Conservation (phyloP, 2,888 invertebrate species). For the Branchellion lobata region DNA sequence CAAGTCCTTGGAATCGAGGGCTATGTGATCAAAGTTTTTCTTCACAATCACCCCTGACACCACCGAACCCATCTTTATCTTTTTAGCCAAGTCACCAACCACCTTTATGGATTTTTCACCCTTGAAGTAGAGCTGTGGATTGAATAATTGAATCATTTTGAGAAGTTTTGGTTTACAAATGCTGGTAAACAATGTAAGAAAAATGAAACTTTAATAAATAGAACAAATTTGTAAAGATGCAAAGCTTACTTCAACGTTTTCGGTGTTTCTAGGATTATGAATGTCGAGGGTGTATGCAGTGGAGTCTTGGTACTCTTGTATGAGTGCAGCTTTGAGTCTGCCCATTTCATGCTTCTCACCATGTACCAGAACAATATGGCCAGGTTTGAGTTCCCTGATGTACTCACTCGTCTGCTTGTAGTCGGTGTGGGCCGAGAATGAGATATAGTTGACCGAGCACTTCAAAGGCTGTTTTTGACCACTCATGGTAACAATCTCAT, state of each 20-base stretch:
- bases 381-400: constrained; percentile 86
- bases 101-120: constrained; percentile 97
- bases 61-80: constrained; percentile 75
- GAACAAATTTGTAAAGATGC: too few species aligned
- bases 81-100: constrained; percentile 86
- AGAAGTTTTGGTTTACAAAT: too few species aligned
- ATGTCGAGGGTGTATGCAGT: constrained; percentile 77
- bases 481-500: constrained; percentile 89
- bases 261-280: constrained; percentile 94
- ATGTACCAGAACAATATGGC: constrained; percentile 93
- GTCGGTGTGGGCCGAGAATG: constrained; percentile 98
- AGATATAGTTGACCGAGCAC: constrained; percentile 98
- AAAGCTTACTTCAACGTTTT: constrained; percentile 72
- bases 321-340: constrained; percentile 86
- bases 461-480: constrained; percentile 93
- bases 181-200: too few species aligned
- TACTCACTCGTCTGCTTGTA: constrained; percentile 97
- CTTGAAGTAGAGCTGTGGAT: constrained; percentile 75
- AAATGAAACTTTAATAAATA: too few species aligned
- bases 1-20: constrained; percentile 85
- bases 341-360: constrained; percentile 99
- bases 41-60: constrained; percentile 92
- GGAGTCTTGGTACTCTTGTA: constrained; percentile 87
- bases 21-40: constrained; percentile 95
- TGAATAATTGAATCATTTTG: too few species aligned